These are phyloP conservation scores for Drosophila gunungcola DNA, from an alignment of 1,140 invertebrate species.

Conservation along the genomic window DNA sequence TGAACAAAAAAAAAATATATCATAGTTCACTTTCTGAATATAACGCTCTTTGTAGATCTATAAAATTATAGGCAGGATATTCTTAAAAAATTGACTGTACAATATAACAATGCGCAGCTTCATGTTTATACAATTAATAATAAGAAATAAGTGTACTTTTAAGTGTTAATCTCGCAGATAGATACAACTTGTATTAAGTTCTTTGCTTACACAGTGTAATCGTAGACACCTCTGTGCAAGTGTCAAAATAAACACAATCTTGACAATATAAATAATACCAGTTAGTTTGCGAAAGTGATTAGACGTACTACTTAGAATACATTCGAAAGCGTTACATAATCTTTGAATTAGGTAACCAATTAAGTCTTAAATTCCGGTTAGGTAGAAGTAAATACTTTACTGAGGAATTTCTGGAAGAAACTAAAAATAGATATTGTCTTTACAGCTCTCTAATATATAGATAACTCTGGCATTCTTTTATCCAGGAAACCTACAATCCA, in stretches of 20 bases:
- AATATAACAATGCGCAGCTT: no score
- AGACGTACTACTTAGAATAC: neutral
- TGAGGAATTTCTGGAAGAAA: no score
- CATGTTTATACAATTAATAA: no score
- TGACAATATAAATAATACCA: constrained; percentile 10
- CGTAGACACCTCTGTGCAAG: constrained; percentile 16
- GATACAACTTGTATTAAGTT: neutral
- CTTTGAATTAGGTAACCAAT: no score
- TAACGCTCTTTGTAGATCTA: no score
- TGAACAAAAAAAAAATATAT: neutral
- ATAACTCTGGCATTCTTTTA: no score
- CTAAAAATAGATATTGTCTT: no score
- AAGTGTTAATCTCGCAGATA: neutral
- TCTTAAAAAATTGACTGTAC: no score
- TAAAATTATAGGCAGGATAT: no score
- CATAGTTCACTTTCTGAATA: no score
- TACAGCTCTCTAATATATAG: no score
- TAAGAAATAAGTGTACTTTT: neutral
- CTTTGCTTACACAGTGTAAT: neutral
- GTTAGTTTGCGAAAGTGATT: constrained; percentile 19
- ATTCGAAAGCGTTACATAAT: neutral
- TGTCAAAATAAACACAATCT: constrained; percentile 38
- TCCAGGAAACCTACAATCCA: neutral
- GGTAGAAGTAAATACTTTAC: no score
- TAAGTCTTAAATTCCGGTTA: neutral